Evolutionary conservation across 1,140 invertebrate genomes (phyloP).

Genomic region (Zaprionus africanus): DNA sequence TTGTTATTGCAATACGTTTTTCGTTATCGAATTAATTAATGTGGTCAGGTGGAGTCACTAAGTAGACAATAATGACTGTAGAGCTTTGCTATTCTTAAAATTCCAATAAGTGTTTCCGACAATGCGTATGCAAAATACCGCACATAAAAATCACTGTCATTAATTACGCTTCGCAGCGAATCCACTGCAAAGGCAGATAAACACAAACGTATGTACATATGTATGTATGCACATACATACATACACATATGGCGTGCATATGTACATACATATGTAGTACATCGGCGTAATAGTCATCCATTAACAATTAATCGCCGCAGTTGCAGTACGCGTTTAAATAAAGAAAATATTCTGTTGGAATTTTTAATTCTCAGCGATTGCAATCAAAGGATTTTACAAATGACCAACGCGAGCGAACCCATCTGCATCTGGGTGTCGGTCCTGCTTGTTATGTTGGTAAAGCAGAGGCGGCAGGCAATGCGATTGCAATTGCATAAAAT

Average conservation of each 20-base stretch:
- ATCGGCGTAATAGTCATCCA: slow-evolving; percentile 43
- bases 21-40: not conserved
- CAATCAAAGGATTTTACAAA: slow-evolving; percentile 66
- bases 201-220: not conserved
- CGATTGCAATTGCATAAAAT: slow-evolving; percentile 62
- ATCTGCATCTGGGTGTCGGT: slow-evolving; percentile 34
- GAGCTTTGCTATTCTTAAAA: slow-evolving; percentile 1
- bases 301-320: slow-evolving; percentile 55
- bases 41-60: not conserved
- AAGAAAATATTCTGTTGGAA: slow-evolving; percentile 56
- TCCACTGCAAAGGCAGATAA: slow-evolving; percentile 2
- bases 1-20: not conserved
- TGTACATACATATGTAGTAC: not conserved
- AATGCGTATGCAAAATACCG: not conserved
- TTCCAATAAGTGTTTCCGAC: not conserved
- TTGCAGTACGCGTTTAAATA: slow-evolving; percentile 44
- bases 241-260: not conserved
- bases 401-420: slow-evolving; percentile 44
- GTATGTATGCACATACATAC: not conserved
- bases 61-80: not conserved
- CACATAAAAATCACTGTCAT: slow-evolving; percentile 22
- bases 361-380: slow-evolving; percentile 59
- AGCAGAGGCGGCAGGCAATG: slow-evolving; percentile 34
- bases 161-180: slow-evolving; percentile 1
- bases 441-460: slow-evolving; percentile 37